Base-by-base conservation (phyloP, 2,888 invertebrate genomes). In the Margaritifera margaritifera region DNA sequence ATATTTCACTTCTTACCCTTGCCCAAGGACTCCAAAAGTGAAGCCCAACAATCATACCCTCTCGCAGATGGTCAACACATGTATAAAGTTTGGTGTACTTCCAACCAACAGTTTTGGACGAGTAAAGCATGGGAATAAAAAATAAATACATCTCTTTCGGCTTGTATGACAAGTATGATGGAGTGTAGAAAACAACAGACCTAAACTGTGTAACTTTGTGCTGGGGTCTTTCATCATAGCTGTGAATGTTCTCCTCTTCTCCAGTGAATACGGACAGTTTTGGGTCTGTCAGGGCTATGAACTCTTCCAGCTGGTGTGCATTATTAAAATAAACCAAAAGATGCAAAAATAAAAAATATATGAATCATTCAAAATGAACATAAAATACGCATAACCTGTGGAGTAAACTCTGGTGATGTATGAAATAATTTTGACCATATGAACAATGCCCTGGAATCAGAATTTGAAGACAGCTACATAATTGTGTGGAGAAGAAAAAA, bases 201-300 rank as follows among this genome's bases (percentile, higher is more conserved):
- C 87, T 90, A 84, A 91, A 91, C 69, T 90, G 83, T 42, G 92
- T 92, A 79, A 94, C 90, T 87, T 93, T 93, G 83, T 93, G 92
- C 59, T 92, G 92, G 0, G 93, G 93, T 67, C 92, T 86, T 69
- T 92, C 91, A 85, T 93, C 93, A 68, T 80, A 83, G 73, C 91
- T 91, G 74, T 91, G 84, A 22, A 84, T 76, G 22, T 82, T 82
- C 50, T 90, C 90, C 82, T 93, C 93, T 61, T 92, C 91, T 83
- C 94, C 95, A 78, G 93, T 93, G 81, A 94, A 94, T 69, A 95
- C 89, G 24, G 94, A 92, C 73, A 95, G 90, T 87, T 93, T 93
- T 55, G 94, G 93, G 91, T 95, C 93, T 20, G 93, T 94, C 72
- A 95, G 91, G 25, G 94, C 94, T 73, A 94, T 91, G 86, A 92